Evolutionary conservation across 1,140 invertebrate genomes (phyloP), one percentile per base, ranked within the genome.

Genomic region (Drosophila azteca): DNA sequence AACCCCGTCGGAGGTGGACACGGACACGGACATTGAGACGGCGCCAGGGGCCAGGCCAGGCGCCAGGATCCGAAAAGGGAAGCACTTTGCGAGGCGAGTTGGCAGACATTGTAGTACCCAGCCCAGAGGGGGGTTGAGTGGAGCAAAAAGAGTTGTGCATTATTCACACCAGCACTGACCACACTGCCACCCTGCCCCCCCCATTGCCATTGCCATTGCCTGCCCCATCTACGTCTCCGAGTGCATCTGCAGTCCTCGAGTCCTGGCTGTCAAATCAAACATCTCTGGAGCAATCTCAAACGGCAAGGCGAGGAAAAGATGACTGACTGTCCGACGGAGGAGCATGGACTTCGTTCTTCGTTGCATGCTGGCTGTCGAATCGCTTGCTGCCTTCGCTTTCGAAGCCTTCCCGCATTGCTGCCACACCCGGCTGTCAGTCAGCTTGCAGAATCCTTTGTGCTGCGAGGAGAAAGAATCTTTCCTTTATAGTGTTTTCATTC

Each of bases 181-280:
- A 52, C 31, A 20, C 20, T 49, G 24, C 20, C n/a, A 2, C 26
- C 6, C 31, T 5, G 3, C 9, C 9, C 9, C 31, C 24, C 3
- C 24, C 8, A 11, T 3, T 11, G 31, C 31, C 9, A 11, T 11
- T 11, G 31, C 6, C 31, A 9, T 8, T 8, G 31, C 26, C 26
- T 20, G 6, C 13, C 11, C 20, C 22, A 11, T 22, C 17, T 39
- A 24, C 26, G 17, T 43, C 31, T 15, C 13, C 11, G 24, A 22
- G 39, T 72, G 44, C 64, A 68, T 17, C 67, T 70, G 65, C 67
- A 70, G 44, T 71, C 69, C 63, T 65, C 43, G 74, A 64, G 24
- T 26, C 4, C 78, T 49, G 50, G 44, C 71, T 79, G 78, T 81
- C 79, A 83, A 73, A 69, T 74, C 79, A 65, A 82, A 83, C 58